Evolutionary conservation across 2,888 invertebrate species (phyloP).

Genomic region (Eristalinus sepulchralis): DNA sequence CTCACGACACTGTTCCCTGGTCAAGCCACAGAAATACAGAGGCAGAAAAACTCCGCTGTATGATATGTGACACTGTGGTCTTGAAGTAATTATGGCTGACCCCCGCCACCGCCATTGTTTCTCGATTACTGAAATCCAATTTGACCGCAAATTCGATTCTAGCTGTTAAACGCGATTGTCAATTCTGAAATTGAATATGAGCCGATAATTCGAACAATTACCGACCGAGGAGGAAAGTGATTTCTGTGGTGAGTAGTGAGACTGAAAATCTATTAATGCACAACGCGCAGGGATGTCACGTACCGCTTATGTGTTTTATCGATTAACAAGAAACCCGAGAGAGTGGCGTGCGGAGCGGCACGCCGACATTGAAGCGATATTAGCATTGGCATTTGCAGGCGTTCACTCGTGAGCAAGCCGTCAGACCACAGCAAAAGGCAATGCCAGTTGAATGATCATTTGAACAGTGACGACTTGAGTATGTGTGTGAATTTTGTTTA

Average conservation of each 20-base stretch:
- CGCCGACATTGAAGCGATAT: not conserved
- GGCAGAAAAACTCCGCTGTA: not conserved
- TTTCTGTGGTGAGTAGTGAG: not conserved
- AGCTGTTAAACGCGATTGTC: slow-evolving; percentile 17
- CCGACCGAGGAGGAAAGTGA: not conserved
- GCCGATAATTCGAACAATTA: not conserved
- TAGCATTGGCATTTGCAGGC: not conserved
- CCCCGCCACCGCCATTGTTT: not conserved
- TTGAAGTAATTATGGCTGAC: not conserved
- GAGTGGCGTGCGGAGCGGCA: not conserved
- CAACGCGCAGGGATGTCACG: not conserved
- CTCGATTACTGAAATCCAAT: slow-evolving; percentile 24
- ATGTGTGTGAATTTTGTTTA: not conserved
- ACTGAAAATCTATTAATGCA: not conserved
- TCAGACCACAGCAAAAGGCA: not conserved
- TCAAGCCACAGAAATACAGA: not conserved
- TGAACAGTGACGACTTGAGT: not conserved
- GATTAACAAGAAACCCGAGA: not conserved
- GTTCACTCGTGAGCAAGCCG: not conserved
- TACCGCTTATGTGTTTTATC: not conserved
- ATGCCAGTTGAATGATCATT: not conserved
- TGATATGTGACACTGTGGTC: not conserved
- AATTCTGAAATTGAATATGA: slow-evolving; percentile 17
- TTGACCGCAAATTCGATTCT: slow-evolving; percentile 12
- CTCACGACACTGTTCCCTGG: not conserved